phyloP scores from a whole-genome alignment of 2,888 invertebrate species.

The Melinaea marsaeus region DNA sequence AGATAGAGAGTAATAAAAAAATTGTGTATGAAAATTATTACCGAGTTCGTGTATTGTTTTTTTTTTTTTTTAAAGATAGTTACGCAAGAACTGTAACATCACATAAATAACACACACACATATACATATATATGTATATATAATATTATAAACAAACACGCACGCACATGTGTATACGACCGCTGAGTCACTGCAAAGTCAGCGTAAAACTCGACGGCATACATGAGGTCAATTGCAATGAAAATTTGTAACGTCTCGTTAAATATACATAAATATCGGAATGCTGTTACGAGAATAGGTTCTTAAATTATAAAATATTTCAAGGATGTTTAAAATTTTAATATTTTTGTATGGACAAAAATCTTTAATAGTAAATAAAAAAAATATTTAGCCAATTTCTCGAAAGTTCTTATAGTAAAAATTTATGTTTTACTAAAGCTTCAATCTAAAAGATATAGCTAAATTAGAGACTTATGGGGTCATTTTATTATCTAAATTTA shows the following conservation, averaged over 20 bases:
- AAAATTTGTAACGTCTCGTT: neutral
- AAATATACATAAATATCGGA: constrained; percentile 12
- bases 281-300: neutral
- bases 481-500: too few relatives aligned
- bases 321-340: too few relatives aligned
- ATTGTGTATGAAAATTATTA: neutral
- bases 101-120: constrained; percentile 36
- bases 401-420: too few relatives aligned
- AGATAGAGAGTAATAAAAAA: too few relatives aligned
- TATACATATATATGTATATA: constrained; percentile 48
- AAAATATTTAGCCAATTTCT: too few relatives aligned
- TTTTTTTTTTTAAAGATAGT: constrained; percentile 33
- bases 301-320: neutral
- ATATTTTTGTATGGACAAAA: too few relatives aligned
- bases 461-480: too few relatives aligned
- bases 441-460: too few relatives aligned
- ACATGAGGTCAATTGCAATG: constrained; percentile 37
- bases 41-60: constrained; percentile 17
- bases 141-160: constrained; percentile 63
- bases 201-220: constrained; percentile 45
- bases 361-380: too few relatives aligned
- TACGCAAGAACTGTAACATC: constrained; percentile 31
- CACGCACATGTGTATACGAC: constrained; percentile 54
- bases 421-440: too few relatives aligned
- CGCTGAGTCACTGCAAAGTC: constrained; percentile 44